These are phyloP conservation scores for Aphidius gifuensis DNA, from an alignment of 1,140 invertebrate genomes.

Conservation along the genomic window DNA sequence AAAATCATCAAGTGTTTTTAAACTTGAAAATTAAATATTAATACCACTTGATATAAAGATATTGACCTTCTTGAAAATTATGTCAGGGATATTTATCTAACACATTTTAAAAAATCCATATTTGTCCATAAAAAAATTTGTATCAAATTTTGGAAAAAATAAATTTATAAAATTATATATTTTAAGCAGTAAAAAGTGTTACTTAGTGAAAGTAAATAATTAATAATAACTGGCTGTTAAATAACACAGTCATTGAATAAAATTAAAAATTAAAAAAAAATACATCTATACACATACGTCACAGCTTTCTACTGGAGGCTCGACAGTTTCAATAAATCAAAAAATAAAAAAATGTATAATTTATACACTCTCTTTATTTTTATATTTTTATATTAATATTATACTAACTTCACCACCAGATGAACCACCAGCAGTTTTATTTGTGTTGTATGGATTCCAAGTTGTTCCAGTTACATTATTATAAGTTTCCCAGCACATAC, in stretches of 20 bases:
- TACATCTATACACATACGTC: background rate
- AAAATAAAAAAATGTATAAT: background rate
- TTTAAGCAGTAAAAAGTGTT: no score
- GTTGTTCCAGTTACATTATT: constrained; percentile 86
- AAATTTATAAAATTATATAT: background rate
- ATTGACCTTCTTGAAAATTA: no score
- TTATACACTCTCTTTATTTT: background rate
- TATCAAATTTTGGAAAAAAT: background rate
- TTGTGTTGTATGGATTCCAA: constrained; percentile 83
- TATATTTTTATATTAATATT: background rate
- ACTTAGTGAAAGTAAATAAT: no score
- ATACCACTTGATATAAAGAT: no score
- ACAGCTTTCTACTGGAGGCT: no score
- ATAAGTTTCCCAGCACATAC: constrained; percentile 83
- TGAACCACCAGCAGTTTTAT: constrained; percentile 63
- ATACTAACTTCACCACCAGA: constrained; percentile 47
- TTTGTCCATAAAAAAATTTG: no score
- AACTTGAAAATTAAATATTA: no score
- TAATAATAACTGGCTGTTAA: background rate
- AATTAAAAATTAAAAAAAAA: background rate
- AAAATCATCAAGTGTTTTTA: no score
- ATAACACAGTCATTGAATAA: background rate
- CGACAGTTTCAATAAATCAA: no score
- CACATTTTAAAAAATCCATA: no score
- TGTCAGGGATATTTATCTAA: no score